Base-by-base conservation (phyloP, 2,113 vertebrate genomes). In the Lota lota region DNA sequence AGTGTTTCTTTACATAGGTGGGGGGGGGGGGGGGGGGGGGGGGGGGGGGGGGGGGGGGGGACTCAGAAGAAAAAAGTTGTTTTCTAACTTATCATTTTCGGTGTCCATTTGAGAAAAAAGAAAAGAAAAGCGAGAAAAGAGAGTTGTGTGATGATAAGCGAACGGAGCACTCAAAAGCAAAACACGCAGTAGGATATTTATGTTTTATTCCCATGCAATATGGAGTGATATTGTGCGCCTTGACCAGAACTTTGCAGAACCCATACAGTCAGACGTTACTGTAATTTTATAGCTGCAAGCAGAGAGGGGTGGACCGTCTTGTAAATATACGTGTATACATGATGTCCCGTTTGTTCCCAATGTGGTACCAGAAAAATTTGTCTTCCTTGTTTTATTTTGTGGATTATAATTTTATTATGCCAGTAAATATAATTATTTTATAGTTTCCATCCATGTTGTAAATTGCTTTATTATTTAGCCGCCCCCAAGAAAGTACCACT, bases 401-500 rank as follows among this genome's bases (percentile, higher is more conserved):
- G 67, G 87, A 89, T 89, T 75, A 80, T 90, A 90, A 86, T 90
- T 89, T 90, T 90, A 90, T 92, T 87, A 91, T 88, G 81, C 85
- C 83, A 89, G 85, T 92, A 90, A 92, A 90, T 90, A 86, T 89
- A 89, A 91, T 85, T 85, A 88, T 91, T 91, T 92, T 87, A 84
- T 90, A 87, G 80, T 86, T 89, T 89, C 92, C 91, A 86, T 92
- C 80, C 91, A 95, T 88, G 86, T 91, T 94, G 87, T 96, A 93
- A 94, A 93, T 94, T 95, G 91, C 93, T 92, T 80, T 90, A 88
- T 90, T 94, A 91, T 96, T 94, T 95, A 93, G 94, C 93, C 91
- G 90, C 90, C 90, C 92, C 91, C 90, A 91, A 93, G 84, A 90
- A 95, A 94, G 94, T 96, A 94, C 96, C 95, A 96, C 94, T 95